Conservation (phyloP, 1,140 invertebrate genomes). For the Ladona fulva region DNA sequence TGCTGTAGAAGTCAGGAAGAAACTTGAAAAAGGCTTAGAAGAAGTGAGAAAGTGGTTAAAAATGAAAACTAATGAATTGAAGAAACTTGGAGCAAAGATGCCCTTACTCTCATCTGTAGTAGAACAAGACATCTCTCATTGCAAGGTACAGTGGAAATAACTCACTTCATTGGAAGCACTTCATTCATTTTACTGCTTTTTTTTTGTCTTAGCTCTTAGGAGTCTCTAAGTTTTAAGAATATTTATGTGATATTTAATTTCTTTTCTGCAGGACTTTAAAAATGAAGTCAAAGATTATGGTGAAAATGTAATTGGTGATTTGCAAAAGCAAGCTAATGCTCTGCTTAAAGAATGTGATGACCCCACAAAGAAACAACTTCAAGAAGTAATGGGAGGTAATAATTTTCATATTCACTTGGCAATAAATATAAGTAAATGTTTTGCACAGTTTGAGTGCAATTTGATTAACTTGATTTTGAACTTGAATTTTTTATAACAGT, state of each 20-base stretch:
- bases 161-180: too few relatives aligned
- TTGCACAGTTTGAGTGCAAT: too few relatives aligned
- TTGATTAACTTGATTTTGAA: too few relatives aligned
- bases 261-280: slow-evolving; percentile 33
- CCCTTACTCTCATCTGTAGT: background rate
- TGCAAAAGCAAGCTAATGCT: slow-evolving; percentile 62
- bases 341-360: slow-evolving; percentile 73
- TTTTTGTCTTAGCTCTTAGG: too few relatives aligned
- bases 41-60: slow-evolving; percentile 70
- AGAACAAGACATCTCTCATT: background rate
- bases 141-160: too few relatives aligned
- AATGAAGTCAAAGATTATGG: slow-evolving; percentile 68
- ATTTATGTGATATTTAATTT: background rate
- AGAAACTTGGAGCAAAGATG: slow-evolving; percentile 52
- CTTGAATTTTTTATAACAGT: too few relatives aligned
- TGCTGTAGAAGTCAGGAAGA: slow-evolving; percentile 57
- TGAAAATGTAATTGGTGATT: slow-evolving; percentile 57
- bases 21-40: slow-evolving; percentile 67
- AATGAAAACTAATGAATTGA: slow-evolving; percentile 61
- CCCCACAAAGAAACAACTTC: slow-evolving; percentile 53
- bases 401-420: slow-evolving; percentile 10
- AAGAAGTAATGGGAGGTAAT: slow-evolving; percentile 32
- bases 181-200: too few relatives aligned
- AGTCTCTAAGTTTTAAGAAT: too few relatives aligned
- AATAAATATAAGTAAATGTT: too few relatives aligned